Evolutionary conservation across 2,113 vertebrate genomes (phyloP).

Genomic region (Romanogobio albipinnatus): DNA sequence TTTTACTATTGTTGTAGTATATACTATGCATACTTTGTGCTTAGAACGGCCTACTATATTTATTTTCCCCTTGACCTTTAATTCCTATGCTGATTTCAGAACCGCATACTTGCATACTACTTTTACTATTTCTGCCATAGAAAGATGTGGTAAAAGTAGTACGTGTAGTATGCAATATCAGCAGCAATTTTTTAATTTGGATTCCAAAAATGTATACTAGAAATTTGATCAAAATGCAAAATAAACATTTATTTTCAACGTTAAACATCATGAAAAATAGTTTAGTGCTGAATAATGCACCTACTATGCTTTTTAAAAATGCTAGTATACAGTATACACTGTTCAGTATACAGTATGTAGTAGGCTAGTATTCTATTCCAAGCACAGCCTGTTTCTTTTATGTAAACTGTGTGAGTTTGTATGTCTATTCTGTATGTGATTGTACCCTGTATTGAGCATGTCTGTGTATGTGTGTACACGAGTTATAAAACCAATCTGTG

Average conservation of each 20-base stretch:
- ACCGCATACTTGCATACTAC: no score
- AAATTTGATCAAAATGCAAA: background rate
- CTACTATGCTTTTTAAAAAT: background rate
- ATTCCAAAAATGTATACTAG: background rate
- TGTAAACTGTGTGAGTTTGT: slow-evolving; percentile 5
- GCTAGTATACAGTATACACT: background rate
- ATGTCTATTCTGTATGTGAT: background rate
- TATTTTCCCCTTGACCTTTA: background rate
- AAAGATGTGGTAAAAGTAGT: no score
- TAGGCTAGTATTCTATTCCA: background rate
- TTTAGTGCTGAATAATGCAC: background rate
- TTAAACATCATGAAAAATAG: background rate
- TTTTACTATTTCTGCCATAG: no score
- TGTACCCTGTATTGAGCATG: background rate
- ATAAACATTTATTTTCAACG: background rate
- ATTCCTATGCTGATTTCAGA: no score
- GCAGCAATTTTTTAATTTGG: background rate
- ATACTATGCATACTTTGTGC: background rate
- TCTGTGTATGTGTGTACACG: slow-evolving; percentile 1
- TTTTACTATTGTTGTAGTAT: background rate
- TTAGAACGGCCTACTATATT: background rate
- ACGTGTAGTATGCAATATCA: background rate
- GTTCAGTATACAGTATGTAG: background rate
- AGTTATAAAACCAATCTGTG: slow-evolving; percentile 25
- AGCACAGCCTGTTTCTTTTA: background rate